Evolutionary conservation across 2,113 vertebrate species (phyloP), one percentile per base, ranked within the genome.

Genomic region (Trichomycterus rosablanca): DNA sequence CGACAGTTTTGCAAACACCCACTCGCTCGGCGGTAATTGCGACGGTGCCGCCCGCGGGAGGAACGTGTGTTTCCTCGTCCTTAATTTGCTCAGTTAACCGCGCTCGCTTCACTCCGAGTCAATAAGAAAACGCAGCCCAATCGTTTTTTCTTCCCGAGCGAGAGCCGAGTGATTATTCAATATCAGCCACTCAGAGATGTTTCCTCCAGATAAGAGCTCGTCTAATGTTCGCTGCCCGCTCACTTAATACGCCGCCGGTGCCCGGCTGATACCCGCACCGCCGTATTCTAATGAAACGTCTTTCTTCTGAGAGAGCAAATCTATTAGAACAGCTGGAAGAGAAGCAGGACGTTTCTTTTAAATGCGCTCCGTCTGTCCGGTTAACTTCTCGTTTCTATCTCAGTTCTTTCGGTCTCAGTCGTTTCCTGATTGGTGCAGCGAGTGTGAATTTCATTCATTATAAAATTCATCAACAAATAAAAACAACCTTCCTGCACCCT

Each of bases 71-170:
- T 74, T 74, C 63, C 63, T 67, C 68, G 34, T 73, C 67, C 70
- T 70, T 83, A 79, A 86, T 86, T 86, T 84, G 79, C 82, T 86
- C 65, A 72, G 78, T 81, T 79, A 80, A 78, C 74, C 59, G 73
- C 64, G 59, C 72, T 74, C 72, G 78, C 78, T 62, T 82, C 78
- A 77, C 71, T 63, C 78, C 78, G 72, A 39, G 40, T 82, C 74
- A 75, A 80, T 83, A 83, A 77, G 30, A 63, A 24, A 82, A 73
- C 18, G 35, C 68, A 61, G 53, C 57, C 44, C 53, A 72, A 64
- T 66, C 26, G 66, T 63, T 67, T 70, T 72, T 32, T 34, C 48
- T 59, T 43, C 37, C 55, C 7, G 57, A 35, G 56, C 63, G 49
- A 49, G 57, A 67, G 56, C 26, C 4, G 45, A 68, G 72, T 63